These are phyloP conservation scores for Hormiphora californensis DNA, from an alignment of 37 sponge, comb jelly and placozoan species.

Conservation along the genomic window DNA sequence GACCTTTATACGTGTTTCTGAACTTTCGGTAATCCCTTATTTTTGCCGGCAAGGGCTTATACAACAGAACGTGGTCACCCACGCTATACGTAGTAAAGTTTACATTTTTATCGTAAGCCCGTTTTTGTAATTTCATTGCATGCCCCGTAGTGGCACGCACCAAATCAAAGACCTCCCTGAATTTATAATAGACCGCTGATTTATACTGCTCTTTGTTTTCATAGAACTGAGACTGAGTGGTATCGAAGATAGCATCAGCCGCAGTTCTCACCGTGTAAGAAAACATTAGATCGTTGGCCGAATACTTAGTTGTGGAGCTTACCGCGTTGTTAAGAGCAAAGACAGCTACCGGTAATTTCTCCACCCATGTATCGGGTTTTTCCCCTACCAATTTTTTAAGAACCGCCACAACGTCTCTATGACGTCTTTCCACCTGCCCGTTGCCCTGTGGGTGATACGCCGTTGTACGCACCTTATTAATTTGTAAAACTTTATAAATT, in stretches of 20 bases:
- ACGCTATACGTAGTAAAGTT: neutral
- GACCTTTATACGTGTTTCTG: neutral
- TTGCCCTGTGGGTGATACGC: neutral
- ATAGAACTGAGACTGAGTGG: neutral
- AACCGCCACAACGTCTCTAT: neutral
- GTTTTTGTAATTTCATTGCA: neutral
- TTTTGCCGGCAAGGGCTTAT: neutral
- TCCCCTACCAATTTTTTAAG: neutral
- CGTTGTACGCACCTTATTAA: neutral
- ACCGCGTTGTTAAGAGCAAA: neutral
- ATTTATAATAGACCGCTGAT: neutral
- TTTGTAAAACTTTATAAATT: neutral
- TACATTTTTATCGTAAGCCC: neutral
- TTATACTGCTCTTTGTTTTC: neutral
- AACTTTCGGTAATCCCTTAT: neutral
- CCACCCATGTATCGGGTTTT: neutral
- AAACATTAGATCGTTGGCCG: neutral
- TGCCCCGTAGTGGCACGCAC: neutral
- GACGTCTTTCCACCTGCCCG: neutral
- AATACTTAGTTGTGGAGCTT: neutral
- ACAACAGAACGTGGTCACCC: neutral
- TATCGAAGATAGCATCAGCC: neutral
- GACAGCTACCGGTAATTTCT: neutral
- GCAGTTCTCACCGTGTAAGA: neutral
- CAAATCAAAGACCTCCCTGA: neutral